Evolutionary conservation across 2,113 vertebrate species (phyloP).

Genomic region (Brachionichthys hirsutus): DNA sequence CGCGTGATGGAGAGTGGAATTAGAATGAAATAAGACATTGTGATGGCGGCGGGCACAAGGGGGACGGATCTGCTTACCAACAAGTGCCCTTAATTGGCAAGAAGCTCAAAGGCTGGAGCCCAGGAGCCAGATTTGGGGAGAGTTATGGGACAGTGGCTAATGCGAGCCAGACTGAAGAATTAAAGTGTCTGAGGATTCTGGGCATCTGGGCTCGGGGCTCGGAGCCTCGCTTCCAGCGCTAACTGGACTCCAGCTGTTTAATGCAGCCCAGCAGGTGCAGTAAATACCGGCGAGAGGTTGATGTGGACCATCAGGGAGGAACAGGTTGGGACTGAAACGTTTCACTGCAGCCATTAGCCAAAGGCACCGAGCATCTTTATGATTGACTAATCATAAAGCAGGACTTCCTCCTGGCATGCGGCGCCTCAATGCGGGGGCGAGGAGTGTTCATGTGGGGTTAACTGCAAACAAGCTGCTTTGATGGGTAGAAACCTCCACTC

Average conservation of each 20-base stretch:
- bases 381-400: no score
- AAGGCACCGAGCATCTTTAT: no score
- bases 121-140: conserved; percentile 57
- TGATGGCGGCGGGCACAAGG: conserved; percentile 36
- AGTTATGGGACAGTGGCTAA: conserved; percentile 71
- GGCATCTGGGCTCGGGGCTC: conserved; percentile 37
- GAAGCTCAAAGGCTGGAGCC: conserved; percentile 55
- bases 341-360: no score
- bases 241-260: conserved; percentile 36
- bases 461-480: no score
- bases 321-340: conserved; percentile 31
- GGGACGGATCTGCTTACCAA: conserved; percentile 57
- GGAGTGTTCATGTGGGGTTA: no score
- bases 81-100: conserved; percentile 62
- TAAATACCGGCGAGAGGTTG: conserved; percentile 36
- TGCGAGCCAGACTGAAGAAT: conserved; percentile 63
- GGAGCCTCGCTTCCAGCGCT: conserved; percentile 37
- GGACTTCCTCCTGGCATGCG: no score
- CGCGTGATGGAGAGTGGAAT: conserved; percentile 57
- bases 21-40: conserved; percentile 56
- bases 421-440: no score
- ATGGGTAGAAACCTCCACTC: no score
- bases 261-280: conserved; percentile 42
- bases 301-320: conserved; percentile 17
- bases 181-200: conserved; percentile 46